A percentile compares a stretch with the other conserved stretches of the same genome.
These are phyloP conservation scores for Eumaeus atala DNA, from an alignment of 1,140 invertebrate species.

Conservation along the genomic window DNA sequence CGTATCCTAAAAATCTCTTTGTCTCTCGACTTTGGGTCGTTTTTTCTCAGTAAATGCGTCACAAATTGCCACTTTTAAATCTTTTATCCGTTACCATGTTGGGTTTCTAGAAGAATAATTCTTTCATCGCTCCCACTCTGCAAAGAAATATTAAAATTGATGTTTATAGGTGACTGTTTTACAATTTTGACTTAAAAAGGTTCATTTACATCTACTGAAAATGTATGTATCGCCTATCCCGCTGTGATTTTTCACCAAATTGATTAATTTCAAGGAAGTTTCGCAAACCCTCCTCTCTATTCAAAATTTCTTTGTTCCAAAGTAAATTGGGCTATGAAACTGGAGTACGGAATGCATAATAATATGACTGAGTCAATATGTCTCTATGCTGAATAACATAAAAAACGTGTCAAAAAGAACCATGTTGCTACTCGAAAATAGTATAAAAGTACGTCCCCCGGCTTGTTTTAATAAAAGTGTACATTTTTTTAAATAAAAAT, in stretches of 20 bases:
- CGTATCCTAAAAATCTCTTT: no score
- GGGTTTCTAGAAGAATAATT: no score
- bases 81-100: no score
- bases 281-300: neutral
- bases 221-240: constrained; percentile 4
- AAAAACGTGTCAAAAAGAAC: constrained; percentile 1
- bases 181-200: constrained; percentile 1
- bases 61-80: no score
- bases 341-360: constrained; percentile 26
- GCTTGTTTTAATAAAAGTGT: no score
- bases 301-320: constrained; percentile 21
- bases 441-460: no score
- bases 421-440: neutral
- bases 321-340: constrained; percentile 20
- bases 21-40: no score
- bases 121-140: neutral
- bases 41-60: no score
- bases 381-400: constrained; percentile 1
- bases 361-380: constrained; percentile 12
- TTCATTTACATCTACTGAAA: constrained; percentile 1
- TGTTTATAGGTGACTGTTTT: constrained; percentile 8
- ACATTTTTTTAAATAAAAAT: no score
- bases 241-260: neutral
- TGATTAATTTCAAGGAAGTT: neutral
- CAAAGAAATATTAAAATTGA: constrained; percentile 8